Conservation (phyloP, 2,888 invertebrate genomes). For the Drosophila gaucha region DNA sequence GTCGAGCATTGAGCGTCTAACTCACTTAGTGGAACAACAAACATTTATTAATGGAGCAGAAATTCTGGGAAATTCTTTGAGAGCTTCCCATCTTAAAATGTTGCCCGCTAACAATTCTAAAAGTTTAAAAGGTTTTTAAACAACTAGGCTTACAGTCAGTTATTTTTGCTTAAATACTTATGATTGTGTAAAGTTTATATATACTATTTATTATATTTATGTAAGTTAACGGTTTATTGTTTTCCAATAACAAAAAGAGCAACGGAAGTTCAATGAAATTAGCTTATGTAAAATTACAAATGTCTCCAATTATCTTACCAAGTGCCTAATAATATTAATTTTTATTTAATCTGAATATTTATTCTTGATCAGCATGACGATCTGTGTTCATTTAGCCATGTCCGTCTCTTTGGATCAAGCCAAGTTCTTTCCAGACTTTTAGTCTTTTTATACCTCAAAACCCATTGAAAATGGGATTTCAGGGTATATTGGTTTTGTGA, state of each 20-base stretch:
- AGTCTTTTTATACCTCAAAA: too few relatives aligned
- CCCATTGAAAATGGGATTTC: too few relatives aligned
- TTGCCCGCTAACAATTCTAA: neutral
- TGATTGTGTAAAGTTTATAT: neutral
- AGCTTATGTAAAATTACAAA: too few relatives aligned
- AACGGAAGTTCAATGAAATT: too few relatives aligned
- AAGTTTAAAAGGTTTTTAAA: neutral
- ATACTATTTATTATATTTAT: neutral
- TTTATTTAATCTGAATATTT: neutral
- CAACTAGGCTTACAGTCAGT: neutral
- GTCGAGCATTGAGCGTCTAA: neutral
- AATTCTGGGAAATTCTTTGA: neutral
- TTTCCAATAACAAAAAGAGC: too few relatives aligned
- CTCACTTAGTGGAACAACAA: neutral
- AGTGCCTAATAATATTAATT: neutral
- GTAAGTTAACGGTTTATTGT: too few relatives aligned
- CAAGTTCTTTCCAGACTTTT: too few relatives aligned
- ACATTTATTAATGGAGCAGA: neutral
- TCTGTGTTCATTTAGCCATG: too few relatives aligned
- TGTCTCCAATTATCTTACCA: too few relatives aligned
- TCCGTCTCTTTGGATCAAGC: too few relatives aligned
- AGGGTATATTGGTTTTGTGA: too few relatives aligned
- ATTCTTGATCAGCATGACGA: too few relatives aligned
- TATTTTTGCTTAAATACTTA: neutral
- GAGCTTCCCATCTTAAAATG: neutral